These are phyloP conservation scores for Oreochromis tanganicae DNA, from an alignment of 2,113 vertebrate species.

Conservation along the genomic window DNA sequence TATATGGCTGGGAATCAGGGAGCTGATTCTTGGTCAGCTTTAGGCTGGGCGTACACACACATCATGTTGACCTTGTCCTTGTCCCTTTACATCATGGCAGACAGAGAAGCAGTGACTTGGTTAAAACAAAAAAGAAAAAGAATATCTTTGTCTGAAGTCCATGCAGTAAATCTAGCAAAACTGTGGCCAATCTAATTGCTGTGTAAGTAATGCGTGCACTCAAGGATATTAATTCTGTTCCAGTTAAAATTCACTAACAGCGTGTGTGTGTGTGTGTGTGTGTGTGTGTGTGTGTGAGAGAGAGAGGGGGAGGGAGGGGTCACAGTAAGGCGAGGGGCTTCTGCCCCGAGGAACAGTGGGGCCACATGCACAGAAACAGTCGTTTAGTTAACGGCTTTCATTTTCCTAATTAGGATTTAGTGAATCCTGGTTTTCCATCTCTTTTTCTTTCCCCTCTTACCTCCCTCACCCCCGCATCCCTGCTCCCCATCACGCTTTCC, in stretches of 20 bases:
- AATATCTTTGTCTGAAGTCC: not conserved
- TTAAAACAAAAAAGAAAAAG: not conserved
- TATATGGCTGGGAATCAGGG: not conserved
- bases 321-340: not conserved
- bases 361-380: not conserved
- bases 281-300: not conserved
- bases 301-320: not conserved
- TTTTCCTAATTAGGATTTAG: constrained; percentile 34
- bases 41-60: not conserved
- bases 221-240: not conserved
- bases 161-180: not conserved
- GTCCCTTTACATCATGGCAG: not conserved
- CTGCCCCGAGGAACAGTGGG: not conserved
- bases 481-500: not conserved
- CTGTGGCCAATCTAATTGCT: not conserved
- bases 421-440: not conserved
- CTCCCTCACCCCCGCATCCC: not conserved
- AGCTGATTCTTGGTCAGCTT: constrained; percentile 9
- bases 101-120: not conserved
- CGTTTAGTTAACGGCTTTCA: constrained; percentile 38
- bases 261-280: not conserved
- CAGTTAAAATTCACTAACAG: not conserved
- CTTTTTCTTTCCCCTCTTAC: not conserved
- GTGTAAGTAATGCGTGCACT: not conserved
- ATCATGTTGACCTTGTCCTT: constrained; percentile 25